A percentile compares a stretch with the other conserved stretches of the same genome.
These are phyloP conservation scores for Gandaritis pyraliata DNA, from an alignment of 2,888 invertebrate species.

Conservation along the genomic window DNA sequence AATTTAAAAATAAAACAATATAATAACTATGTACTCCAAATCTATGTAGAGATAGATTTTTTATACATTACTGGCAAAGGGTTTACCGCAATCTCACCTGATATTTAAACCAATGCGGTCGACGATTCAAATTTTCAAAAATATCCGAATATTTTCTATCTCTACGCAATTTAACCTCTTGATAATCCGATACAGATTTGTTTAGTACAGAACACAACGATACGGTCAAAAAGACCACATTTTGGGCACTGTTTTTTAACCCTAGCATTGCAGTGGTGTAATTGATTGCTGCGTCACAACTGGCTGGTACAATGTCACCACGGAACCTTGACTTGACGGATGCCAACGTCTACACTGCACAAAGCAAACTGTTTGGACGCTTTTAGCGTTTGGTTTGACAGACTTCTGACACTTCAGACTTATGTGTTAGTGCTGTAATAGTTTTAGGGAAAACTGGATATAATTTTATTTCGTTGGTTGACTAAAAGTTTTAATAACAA, in stretches of 20 bases:
- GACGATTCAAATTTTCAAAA: no score
- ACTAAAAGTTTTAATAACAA: no score
- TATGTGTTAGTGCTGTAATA: slow-evolving; percentile 2
- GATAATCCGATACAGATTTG: neutral
- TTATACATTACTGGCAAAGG: no score
- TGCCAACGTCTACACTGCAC: slow-evolving; percentile 5
- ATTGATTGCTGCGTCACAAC: slow-evolving; percentile 32
- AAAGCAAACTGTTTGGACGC: slow-evolving; percentile 16
- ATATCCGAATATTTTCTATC: no score
- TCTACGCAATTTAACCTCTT: no score
- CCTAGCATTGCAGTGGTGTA: slow-evolving; percentile 26
- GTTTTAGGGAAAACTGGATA: no score
- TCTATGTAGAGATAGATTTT: no score
- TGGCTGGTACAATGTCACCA: slow-evolving; percentile 13
- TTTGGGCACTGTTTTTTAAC: slow-evolving; percentile 4
- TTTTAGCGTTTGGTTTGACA: slow-evolving; percentile 17
- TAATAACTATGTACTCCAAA: no score
- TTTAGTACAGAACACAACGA: neutral
- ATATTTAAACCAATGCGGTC: no score
- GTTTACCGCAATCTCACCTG: no score
- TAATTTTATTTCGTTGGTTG: no score
- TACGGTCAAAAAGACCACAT: neutral
- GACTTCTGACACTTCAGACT: slow-evolving; percentile 9
- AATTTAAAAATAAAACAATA: no score
- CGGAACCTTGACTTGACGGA: slow-evolving; percentile 20